These are phyloP conservation scores for Brotula barbata DNA, from an alignment of 2,797 vertebrate genomes.

Conservation along the genomic window DNA sequence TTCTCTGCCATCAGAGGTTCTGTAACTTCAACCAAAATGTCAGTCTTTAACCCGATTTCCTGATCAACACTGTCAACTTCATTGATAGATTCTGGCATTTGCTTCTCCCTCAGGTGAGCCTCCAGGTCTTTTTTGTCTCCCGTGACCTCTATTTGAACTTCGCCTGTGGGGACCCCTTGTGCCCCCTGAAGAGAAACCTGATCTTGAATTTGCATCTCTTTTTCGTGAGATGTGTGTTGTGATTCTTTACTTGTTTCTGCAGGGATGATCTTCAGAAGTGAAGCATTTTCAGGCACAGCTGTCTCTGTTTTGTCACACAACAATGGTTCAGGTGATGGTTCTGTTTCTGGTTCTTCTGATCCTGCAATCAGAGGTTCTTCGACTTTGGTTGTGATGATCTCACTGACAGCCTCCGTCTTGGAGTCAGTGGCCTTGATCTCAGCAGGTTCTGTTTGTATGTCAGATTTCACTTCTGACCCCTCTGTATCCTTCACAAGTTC, in stretches of 20 bases:
- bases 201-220: constrained; percentile 54
- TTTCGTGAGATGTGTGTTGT: constrained; percentile 45
- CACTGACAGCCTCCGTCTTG: background rate
- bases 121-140: background rate
- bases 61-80: constrained; percentile 4
- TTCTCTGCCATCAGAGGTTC: constrained; percentile 16
- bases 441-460: constrained; percentile 21
- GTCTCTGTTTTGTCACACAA: constrained; percentile 1
- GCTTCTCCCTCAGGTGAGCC: background rate
- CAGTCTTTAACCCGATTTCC: constrained; percentile 26
- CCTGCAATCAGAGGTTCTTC: constrained; percentile 28
- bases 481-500: constrained; percentile 11
- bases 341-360: constrained; percentile 27
- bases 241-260: constrained; percentile 47
- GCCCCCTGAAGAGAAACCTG: constrained; percentile 58
- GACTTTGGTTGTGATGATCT: constrained; percentile 3
- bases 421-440: constrained; percentile 12
- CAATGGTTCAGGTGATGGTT: constrained; percentile 4
- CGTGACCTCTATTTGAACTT: constrained; percentile 2
- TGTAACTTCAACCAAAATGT: constrained; percentile 14
- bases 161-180: background rate
- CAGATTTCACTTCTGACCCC: constrained; percentile 20
- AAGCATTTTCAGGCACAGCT: constrained; percentile 10
- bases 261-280: constrained; percentile 37
- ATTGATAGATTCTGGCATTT: background rate